Conservation (phyloP, 2,888 invertebrate species). For the Caenorhabditis uteleia region DNA sequence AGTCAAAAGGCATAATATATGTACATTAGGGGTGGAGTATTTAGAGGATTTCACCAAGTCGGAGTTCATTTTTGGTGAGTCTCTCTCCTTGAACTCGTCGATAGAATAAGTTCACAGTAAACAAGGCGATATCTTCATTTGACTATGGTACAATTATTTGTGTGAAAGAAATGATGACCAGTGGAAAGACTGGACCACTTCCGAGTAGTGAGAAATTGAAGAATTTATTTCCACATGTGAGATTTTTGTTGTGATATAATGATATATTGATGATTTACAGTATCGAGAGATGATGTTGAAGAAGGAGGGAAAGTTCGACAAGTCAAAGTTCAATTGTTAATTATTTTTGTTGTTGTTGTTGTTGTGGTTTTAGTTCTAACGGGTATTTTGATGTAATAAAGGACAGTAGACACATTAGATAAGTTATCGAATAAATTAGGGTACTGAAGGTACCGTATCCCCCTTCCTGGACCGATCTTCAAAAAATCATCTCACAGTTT, state of each 20-base stretch:
- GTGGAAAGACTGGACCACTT: not conserved
- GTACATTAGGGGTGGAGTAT: conserved; percentile 2
- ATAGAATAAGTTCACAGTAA: not conserved
- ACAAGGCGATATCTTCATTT: not conserved
- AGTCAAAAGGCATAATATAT: conserved; percentile 1
- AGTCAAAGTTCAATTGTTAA: not conserved
- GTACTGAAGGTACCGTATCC: too few relatives aligned
- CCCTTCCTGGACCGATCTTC: too few relatives aligned
- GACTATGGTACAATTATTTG: conserved; percentile 2
- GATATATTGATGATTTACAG: too few relatives aligned
- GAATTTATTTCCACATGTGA: not conserved
- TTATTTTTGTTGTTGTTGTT: not conserved
- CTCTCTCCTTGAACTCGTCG: too few relatives aligned
- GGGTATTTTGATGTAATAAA: too few relatives aligned
- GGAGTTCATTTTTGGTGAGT: not conserved
- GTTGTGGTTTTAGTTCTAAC: too few relatives aligned
- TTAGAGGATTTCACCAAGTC: not conserved
- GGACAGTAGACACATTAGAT: too few relatives aligned
- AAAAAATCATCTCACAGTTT: too few relatives aligned
- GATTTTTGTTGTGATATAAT: too few relatives aligned
- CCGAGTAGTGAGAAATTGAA: not conserved
- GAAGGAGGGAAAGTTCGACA: not conserved
- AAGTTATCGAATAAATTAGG: too few relatives aligned
- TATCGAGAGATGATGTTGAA: conserved; percentile 1
- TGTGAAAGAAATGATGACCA: not conserved